Base-by-base conservation (phyloP, 1,140 invertebrate species). In the Asobara japonica region DNA sequence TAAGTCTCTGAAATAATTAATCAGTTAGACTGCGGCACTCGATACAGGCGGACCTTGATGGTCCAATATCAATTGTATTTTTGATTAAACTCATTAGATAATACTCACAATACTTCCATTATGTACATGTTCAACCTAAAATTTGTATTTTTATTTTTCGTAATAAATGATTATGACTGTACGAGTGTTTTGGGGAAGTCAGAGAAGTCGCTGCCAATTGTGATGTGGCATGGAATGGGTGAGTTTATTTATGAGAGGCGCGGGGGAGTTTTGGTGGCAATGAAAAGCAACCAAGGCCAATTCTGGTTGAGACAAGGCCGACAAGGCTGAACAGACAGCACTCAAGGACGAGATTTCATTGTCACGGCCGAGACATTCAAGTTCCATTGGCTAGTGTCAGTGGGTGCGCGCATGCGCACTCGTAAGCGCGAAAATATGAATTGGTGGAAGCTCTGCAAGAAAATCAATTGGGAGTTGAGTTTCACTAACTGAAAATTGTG, bases 201-300 rank as follows among this genome's bases (percentile, higher is more conserved):
- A 10, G n/a, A 61, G 16, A n/a, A 30, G 69, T 22, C 65, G 3
- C 83, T 85, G 65, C 92, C 93, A 0, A 89, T 94, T 73, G 93
- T 94, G 33, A 77, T 94, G 60, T 94, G 93, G 93, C 93, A 94
- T 88, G 93, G 93, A 85, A 94, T 94, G 93, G 93, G 92, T 94
- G 88, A 89, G 88, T 77, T 67, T 8, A 74, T 70, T 31, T 56
- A 41, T 68, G 6, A 51, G 41, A 2, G 36, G 36, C 3, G 36
- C 10, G 41, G 60, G 61, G 66, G 29, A 31, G 16, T 66, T 73
- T 62, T 29, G 25, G 48, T 45, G 7, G 56, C 27, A 65, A 10
- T 62, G 13, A 27, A 51, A 11, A 16, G 8, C n/a, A 51, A 66
- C 30, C 11, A 51, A 36, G 41, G 27, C 31, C 13, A 62, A 25